Evolutionary conservation across 1,140 invertebrate genomes (phyloP), one percentile per base, ranked within the genome.

Genomic region (Reticulitermes speratus): DNA sequence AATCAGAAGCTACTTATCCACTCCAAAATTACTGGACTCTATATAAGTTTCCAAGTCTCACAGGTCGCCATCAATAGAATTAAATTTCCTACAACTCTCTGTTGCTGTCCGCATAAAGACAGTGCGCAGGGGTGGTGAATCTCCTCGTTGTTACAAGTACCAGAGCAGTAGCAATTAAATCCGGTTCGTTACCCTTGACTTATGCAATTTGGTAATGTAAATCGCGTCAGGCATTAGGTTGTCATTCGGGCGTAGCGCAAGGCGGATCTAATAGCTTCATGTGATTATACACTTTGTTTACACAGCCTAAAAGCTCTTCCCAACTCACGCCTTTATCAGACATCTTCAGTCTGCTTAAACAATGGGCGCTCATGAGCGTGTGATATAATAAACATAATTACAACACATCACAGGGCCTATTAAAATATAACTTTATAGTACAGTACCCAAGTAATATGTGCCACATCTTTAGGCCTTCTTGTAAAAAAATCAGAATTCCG

Each of bases 191-290:
- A 75, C 65, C n/a, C 65, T 8, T 75, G 25, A 75, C 65, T 75
- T 75, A n/a, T n/a, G 25, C 14, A 75, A 75, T 75, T 75, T 5
- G n/a, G 65, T 75, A 75, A 75, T n/a, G 65, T 75, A 75, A 75
- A 75, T 75, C n/a, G n/a, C n/a, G 25, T 8, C 25, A 30, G n/a
- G 65, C n/a, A 55, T 55, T 55, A 55, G 52, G 19, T 55, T 55
- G 52, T 55, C 52, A 55, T 55, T 55, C 52, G 19, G 52, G 52
- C 52, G 52, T 55, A 55, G 14, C 14, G 19, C 52, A 55, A 55
- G 65, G 65, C n/a, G 65, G n/a, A 55, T 55, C 65, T 75, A 75
- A 75, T 75, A 75, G 65, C 65, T 75, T 75, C 65, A 30, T 75
- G 65, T 30, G 65, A 75, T 75, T 75, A 75, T 75, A 16, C 65